Base-by-base conservation (phyloP, 37 sponge, comb jelly and placozoan species). In the Tethya wilhelma region DNA sequence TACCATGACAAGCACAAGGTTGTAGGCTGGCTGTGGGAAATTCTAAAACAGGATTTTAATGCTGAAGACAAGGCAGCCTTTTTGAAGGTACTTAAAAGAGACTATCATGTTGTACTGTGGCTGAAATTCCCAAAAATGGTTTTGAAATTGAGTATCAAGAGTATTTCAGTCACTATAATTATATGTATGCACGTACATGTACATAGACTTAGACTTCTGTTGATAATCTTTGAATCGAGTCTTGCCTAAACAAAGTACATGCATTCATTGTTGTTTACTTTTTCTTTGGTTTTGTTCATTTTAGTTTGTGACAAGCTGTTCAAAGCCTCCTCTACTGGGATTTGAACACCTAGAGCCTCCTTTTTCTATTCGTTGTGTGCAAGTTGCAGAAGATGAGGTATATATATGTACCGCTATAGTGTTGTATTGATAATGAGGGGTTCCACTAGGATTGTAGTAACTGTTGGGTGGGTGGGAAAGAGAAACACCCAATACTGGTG, bases 271-370 rank as follows among this genome's bases (percentile, higher is more conserved):
- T n/a, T 38, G n/a, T 53, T 42, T 20, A 44, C 5, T 22, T 73
- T 56, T 22, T 34, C 2, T 74, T 28, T 37, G 46, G 9, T 55
- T 59, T 75, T 0, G 8, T 33, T 2, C 43, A 80, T 14, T 83
- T 4, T 69, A 95, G 95, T 98, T 98, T 91, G 99, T 98, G 7
- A 98, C 99, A 11, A 98, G 99, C 79, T 96, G 97, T 57, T 93
- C 97, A 12, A 91, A 80, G 64, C 95, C 97, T 46, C 99, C 99
- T 38, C 82, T 98, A 39, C 87, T 96, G 49, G 99, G 99, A 4
- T 98, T 98, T 70, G 25, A 59, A 45, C 85, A 91, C 40, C 56
- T 98, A 70, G 73, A 94, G 30, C 99, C 99, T 25, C 94, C 84
- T 9, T 98, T 98, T 46, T 73, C 92, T 25, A 92, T 98, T 56